Evolutionary conservation across 2,888 invertebrate genomes (phyloP).

Genomic region (Gortyna flavago): DNA sequence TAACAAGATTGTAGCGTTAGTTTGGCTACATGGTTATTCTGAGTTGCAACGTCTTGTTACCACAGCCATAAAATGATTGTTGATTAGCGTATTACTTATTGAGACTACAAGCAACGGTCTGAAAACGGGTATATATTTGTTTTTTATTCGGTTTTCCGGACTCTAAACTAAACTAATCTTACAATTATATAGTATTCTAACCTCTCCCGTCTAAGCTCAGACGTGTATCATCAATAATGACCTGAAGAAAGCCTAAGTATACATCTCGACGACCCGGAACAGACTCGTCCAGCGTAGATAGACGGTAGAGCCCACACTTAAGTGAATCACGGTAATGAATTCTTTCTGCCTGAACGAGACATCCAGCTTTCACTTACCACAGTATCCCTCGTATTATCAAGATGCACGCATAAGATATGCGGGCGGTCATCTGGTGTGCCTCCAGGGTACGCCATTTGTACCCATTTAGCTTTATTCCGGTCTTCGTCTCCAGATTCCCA

Average conservation of each 20-base stretch:
- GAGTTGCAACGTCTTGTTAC: not conserved
- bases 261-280: not conserved
- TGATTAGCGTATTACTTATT: not conserved
- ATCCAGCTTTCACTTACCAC: constrained; percentile 89
- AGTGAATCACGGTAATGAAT: not conserved
- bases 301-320: not conserved
- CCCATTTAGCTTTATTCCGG: constrained; percentile 96
- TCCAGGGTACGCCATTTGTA: constrained; percentile 90
- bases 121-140: not conserved
- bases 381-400: constrained; percentile 98
- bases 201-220: not conserved
- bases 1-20: not conserved
- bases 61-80: not conserved
- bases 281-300: not conserved
- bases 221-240: not conserved
- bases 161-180: not conserved
- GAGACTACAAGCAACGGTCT: not conserved
- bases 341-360: not conserved
- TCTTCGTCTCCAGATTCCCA: constrained; percentile 99
- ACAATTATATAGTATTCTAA: not conserved
- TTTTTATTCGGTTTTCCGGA: not conserved
- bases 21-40: not conserved
- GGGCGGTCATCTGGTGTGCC: constrained; percentile 90
- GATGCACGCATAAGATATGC: constrained; percentile 95
- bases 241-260: not conserved